phyloP scores from a whole-genome alignment of 2,888 invertebrate genomes.

The Carabus problematicus region DNA sequence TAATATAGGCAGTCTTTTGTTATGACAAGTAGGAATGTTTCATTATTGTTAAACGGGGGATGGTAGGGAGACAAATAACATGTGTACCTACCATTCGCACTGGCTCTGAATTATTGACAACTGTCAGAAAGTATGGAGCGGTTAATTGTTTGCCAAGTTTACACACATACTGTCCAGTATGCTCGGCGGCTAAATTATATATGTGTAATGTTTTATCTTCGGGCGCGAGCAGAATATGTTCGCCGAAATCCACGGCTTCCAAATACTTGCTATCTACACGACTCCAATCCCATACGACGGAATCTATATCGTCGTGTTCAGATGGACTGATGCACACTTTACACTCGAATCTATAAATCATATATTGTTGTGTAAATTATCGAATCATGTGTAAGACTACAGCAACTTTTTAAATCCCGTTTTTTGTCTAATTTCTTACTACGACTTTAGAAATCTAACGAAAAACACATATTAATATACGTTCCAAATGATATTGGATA shows the following conservation, averaged over 20 bases:
- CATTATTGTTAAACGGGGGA: no score
- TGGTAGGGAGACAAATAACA: not conserved
- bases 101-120: slow-evolving; percentile 59
- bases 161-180: slow-evolving; percentile 67
- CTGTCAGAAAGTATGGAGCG: slow-evolving; percentile 62
- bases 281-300: slow-evolving; percentile 62
- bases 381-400: no score
- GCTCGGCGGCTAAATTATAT: slow-evolving; percentile 60
- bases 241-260: slow-evolving; percentile 56
- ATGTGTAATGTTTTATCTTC: slow-evolving; percentile 62
- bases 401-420: no score
- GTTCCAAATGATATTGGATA: no score
- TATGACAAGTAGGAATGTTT: no score
- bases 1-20: no score
- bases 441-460: no score
- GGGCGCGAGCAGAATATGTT: slow-evolving; percentile 58
- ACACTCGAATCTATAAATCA: slow-evolving; percentile 59
- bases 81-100: slow-evolving; percentile 46
- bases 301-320: slow-evolving; percentile 54
- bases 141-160: slow-evolving; percentile 59
- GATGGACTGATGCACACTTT: slow-evolving; percentile 64
- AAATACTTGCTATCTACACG: slow-evolving; percentile 48
- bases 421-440: no score
- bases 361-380: not conserved
- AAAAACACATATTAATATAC: no score